phyloP scores from a whole-genome alignment of 2,888 invertebrate species.

The Clanis bilineata region DNA sequence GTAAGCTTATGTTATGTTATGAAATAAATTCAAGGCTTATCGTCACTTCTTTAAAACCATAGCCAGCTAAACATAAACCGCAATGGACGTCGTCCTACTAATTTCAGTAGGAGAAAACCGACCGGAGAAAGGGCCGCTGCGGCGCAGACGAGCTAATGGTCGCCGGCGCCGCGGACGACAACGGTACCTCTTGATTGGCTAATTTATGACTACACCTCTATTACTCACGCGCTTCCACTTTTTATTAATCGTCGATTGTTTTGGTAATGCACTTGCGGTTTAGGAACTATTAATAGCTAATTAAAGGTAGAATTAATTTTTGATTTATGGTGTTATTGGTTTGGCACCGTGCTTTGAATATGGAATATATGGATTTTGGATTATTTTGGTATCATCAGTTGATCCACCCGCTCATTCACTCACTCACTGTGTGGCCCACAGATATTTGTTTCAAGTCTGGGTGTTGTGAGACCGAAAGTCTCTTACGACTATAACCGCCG shows the following conservation, averaged over 20 bases:
- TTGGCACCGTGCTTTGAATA: no score
- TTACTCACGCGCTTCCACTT: slow-evolving; percentile 30
- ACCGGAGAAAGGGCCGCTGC: slow-evolving; percentile 33
- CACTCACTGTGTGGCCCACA: no score
- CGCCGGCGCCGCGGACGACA: slow-evolving; percentile 61
- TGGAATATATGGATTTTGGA: no score
- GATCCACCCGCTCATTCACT: no score
- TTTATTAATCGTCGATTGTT: background rate
- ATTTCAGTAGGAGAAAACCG: slow-evolving; percentile 24
- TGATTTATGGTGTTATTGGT: background rate
- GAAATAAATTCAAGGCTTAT: background rate
- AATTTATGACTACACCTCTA: slow-evolving; percentile 69
- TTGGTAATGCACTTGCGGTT: background rate
- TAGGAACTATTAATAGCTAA: background rate
- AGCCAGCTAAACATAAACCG: slow-evolving; percentile 12
- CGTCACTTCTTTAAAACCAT: background rate
- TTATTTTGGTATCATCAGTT: no score
- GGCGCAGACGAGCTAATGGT: slow-evolving; percentile 62
- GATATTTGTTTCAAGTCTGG: no score
- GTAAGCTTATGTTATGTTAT: background rate
- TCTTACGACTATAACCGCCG: no score
- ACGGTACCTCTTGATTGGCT: slow-evolving; percentile 67
- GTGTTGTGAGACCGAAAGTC: no score
- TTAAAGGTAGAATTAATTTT: background rate
- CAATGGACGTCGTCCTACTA: slow-evolving; percentile 33